Evolutionary conservation across 2,113 vertebrate species (phyloP).

Genomic region (Neomonachus schauinslandi): DNA sequence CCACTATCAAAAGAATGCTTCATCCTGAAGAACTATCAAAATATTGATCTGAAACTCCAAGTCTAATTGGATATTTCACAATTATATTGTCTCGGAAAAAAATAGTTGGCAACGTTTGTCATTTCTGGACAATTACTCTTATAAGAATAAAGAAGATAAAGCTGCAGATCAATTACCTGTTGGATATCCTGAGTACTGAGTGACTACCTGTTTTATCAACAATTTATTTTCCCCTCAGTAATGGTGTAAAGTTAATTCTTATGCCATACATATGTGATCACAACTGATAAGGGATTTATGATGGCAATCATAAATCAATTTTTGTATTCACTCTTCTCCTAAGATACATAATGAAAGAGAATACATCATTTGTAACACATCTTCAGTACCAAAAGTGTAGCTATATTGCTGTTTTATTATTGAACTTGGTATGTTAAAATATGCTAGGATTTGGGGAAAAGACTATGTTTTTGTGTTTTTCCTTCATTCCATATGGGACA

Average conservation of each 20-base stretch:
- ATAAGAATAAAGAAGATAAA: slow-evolving; percentile 70
- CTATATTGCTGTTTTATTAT: slow-evolving; percentile 24
- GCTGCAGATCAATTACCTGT: slow-evolving; percentile 72
- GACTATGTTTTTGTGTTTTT: not conserved
- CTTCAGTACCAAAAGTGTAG: not conserved
- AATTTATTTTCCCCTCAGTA: slow-evolving; percentile 72
- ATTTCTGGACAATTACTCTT: slow-evolving; percentile 72
- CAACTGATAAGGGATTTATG: slow-evolving; percentile 75
- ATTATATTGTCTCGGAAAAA: slow-evolving; percentile 51
- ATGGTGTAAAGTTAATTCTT: slow-evolving; percentile 67
- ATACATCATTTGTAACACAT: slow-evolving; percentile 45
- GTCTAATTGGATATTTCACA: slow-evolving; percentile 70
- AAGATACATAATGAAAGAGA: not conserved
- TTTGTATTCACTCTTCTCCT: slow-evolving; percentile 30
- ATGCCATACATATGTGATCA: slow-evolving; percentile 48
- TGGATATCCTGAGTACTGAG: slow-evolving; percentile 54
- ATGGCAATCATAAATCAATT: slow-evolving; percentile 76
- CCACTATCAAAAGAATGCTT: slow-evolving; percentile 64
- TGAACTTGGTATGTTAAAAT: slow-evolving; percentile 52
- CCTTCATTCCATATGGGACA: not conserved
- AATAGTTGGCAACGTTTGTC: slow-evolving; percentile 51
- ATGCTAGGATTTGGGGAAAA: not conserved
- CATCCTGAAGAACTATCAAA: slow-evolving; percentile 72
- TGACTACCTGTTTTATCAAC: slow-evolving; percentile 67
- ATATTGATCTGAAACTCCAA: slow-evolving; percentile 67